Evolutionary conservation across 1,140 invertebrate species (phyloP).

Genomic region (Melanaphis sacchari): DNA sequence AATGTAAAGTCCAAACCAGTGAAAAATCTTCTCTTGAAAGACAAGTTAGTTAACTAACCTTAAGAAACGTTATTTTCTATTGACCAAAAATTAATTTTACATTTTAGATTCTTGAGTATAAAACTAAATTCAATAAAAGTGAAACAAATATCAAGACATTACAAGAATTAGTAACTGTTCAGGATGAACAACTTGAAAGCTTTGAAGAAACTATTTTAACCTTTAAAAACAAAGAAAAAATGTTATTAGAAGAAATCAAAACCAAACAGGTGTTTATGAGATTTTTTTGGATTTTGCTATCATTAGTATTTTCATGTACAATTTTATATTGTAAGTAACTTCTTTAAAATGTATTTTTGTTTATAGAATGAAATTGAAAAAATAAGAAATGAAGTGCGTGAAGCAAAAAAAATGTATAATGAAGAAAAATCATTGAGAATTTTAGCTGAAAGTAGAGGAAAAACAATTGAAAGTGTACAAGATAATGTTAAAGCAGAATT

Average conservation of each 20-base stretch:
- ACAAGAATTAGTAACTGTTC: constrained; percentile 31
- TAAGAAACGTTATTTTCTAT: background rate
- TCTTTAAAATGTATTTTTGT: background rate
- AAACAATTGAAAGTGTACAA: constrained; percentile 39
- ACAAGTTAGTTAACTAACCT: constrained; percentile 1
- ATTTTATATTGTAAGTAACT: background rate
- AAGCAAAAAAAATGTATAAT: constrained; percentile 50
- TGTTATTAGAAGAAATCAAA: constrained; percentile 31
- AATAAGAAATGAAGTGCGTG: constrained; percentile 39
- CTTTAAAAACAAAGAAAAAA: constrained; percentile 38
- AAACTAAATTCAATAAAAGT: constrained; percentile 53
- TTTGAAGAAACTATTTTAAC: constrained; percentile 16
- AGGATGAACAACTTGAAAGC: constrained; percentile 50
- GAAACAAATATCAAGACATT: constrained; percentile 50
- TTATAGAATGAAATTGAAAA: constrained; percentile 56
- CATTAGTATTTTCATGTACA: background rate
- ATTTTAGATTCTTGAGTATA: constrained; percentile 44
- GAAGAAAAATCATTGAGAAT: constrained; percentile 57
- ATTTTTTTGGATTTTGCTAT: background rate
- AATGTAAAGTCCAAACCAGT: background rate
- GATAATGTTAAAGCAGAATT: constrained; percentile 49
- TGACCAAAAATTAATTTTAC: background rate
- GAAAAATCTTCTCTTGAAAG: constrained; percentile 46
- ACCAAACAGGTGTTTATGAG: constrained; percentile 17
- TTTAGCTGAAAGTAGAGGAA: constrained; percentile 55